These are phyloP conservation scores for Emys orbicularis DNA, from an alignment of 2,797 vertebrate genomes.

Conservation along the genomic window DNA sequence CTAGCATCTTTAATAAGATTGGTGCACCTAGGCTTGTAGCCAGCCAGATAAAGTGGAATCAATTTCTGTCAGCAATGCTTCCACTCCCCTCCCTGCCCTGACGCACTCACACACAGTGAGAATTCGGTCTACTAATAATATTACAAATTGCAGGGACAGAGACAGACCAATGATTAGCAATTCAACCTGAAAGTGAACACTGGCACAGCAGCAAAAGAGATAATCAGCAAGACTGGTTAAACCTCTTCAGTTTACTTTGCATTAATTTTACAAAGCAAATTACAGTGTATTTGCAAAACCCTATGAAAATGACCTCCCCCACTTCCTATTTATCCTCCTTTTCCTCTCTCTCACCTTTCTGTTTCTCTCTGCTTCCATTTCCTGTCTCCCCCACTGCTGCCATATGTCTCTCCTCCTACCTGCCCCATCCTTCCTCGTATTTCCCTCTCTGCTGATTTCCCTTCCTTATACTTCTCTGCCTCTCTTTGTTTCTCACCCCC, in stretches of 20 bases:
- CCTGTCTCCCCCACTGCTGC: background rate
- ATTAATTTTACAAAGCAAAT: slow-evolving; percentile 24
- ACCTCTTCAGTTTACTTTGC: background rate
- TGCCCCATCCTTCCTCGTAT: background rate
- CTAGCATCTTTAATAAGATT: slow-evolving; percentile 8
- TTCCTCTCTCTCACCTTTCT: background rate
- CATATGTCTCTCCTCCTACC: background rate
- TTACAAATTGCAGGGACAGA: accelerated
- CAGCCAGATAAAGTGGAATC: background rate
- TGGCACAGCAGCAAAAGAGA: background rate
- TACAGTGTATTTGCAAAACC: background rate
- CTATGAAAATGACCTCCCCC: background rate
- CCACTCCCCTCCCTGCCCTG: background rate
- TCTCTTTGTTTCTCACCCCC: background rate
- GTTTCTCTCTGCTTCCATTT: background rate
- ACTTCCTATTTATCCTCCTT: background rate
- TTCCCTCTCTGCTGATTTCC: background rate
- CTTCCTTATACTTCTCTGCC: background rate
- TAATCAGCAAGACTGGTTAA: background rate
- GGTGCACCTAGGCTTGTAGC: slow-evolving; percentile 26
- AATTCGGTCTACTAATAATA: background rate
- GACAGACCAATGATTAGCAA: background rate
- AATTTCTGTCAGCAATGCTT: slow-evolving; percentile 9
- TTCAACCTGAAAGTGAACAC: background rate
- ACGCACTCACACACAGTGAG: accelerated